Percentiles rank a stretch among this genome's conserved stretches.
phyloP scores from a whole-genome alignment of 2,113 vertebrate species.

The Guaruba guarouba region DNA sequence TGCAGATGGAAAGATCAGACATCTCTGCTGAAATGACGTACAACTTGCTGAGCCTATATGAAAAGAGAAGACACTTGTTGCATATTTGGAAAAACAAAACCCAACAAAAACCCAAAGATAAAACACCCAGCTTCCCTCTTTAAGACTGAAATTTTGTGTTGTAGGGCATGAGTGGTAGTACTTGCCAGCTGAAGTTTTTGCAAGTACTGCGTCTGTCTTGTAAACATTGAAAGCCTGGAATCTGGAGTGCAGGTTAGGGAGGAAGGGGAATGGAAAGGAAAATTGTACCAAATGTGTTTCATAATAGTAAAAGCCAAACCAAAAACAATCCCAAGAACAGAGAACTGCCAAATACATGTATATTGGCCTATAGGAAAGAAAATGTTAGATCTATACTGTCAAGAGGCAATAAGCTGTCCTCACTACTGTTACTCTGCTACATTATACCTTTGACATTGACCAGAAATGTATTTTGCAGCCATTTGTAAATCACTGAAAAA shows the following conservation, averaged over 20 bases:
- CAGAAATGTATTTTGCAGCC: background rate
- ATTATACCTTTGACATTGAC: background rate
- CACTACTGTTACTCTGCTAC: background rate
- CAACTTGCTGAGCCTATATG: constrained; percentile 9
- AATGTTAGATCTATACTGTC: background rate
- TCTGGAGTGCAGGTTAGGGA: background rate
- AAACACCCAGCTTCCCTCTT: background rate
- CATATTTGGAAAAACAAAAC: background rate
- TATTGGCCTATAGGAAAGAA: background rate
- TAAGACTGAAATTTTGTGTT: background rate
- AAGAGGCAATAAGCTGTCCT: rapidly evolving
- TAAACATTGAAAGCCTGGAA: background rate
- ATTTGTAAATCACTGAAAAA: background rate
- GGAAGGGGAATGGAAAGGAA: background rate
- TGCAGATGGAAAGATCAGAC: background rate
- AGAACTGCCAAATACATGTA: background rate
- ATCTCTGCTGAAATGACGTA: background rate
- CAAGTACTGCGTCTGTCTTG: background rate
- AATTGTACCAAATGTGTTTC: background rate
- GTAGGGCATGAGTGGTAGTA: background rate
- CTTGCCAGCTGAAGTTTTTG: background rate
- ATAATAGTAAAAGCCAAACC: background rate
- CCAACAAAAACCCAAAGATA: background rate
- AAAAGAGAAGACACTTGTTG: constrained; percentile 11
- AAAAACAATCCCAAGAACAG: background rate